phyloP scores from a whole-genome alignment of 2,888 invertebrate genomes.

The Cyaniris semiargus region DNA sequence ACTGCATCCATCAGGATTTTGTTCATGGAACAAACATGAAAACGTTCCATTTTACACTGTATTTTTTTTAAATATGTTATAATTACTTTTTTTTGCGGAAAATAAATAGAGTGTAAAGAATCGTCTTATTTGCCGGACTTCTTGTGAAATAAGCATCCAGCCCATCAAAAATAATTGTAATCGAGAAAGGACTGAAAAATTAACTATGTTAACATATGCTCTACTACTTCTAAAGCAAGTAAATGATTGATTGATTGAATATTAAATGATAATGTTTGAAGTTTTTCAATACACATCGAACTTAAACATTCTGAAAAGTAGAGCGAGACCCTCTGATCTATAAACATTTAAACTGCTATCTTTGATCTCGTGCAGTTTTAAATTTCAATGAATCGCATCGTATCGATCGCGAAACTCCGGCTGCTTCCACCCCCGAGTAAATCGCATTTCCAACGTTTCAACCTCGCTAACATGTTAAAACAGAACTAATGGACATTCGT shows the following conservation, averaged over 20 bases:
- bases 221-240: too few species aligned
- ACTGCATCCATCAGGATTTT: slow-evolving; percentile 25
- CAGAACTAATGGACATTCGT: slow-evolving; percentile 81
- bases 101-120: too few species aligned
- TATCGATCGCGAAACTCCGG: slow-evolving; percentile 72
- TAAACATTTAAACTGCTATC: slow-evolving; percentile 7
- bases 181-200: too few species aligned
- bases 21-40: background rate
- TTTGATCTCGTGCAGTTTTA: slow-evolving; percentile 35
- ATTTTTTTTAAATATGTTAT: background rate
- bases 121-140: too few species aligned
- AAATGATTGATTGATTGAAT: background rate
- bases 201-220: too few species aligned
- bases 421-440: slow-evolving; percentile 78
- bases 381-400: slow-evolving; percentile 60
- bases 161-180: too few species aligned
- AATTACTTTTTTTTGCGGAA: too few species aligned
- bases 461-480: slow-evolving; percentile 81
- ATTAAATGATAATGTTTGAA: background rate
- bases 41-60: background rate
- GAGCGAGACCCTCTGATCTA: slow-evolving; percentile 1
- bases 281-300: background rate
- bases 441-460: slow-evolving; percentile 81
- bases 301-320: background rate
- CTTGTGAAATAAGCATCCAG: too few species aligned